Percentiles rank a stretch among this genome's conserved stretches.
Conservation (phyloP, 2,888 invertebrate genomes). For the Auanema freiburgensis region DNA sequence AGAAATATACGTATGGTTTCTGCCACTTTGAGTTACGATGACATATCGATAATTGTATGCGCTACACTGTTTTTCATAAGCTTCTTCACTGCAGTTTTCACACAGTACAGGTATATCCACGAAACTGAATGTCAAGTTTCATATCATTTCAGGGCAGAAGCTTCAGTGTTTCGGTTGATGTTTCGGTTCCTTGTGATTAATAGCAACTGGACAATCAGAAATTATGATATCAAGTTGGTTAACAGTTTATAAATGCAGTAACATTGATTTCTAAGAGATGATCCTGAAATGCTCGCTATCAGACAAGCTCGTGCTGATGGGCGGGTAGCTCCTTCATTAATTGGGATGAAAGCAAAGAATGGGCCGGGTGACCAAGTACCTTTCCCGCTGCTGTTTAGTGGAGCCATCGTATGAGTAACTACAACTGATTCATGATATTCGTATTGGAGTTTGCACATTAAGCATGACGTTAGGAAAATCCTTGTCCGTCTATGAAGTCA, state of each 20-base stretch:
- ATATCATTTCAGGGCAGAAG: conserved; percentile 49
- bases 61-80: conserved; percentile 70
- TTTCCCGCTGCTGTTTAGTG: too few species aligned
- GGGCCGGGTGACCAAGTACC: too few species aligned
- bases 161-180: conserved; percentile 48
- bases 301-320: conserved; percentile 16
- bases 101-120: conserved; percentile 50
- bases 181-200: conserved; percentile 58
- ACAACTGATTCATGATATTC: too few species aligned
- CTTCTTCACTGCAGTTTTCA: conserved; percentile 70
- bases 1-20: conserved; percentile 27
- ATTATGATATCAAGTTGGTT: conserved; percentile 49
- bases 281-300: conserved; percentile 33
- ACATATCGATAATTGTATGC: conserved; percentile 69
- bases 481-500: too few species aligned
- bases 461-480: too few species aligned
- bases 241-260: not conserved
- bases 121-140: not conserved
- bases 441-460: too few species aligned
- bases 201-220: conserved; percentile 60
- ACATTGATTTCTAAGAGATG: conserved; percentile 23
- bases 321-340: not conserved
- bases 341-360: too few species aligned
- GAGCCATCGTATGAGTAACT: too few species aligned
- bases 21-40: conserved; percentile 56